A percentile compares a stretch with the other conserved stretches of the same genome.
phyloP scores from a whole-genome alignment of 2,113 vertebrate genomes.

The Taurulus bubalis region DNA sequence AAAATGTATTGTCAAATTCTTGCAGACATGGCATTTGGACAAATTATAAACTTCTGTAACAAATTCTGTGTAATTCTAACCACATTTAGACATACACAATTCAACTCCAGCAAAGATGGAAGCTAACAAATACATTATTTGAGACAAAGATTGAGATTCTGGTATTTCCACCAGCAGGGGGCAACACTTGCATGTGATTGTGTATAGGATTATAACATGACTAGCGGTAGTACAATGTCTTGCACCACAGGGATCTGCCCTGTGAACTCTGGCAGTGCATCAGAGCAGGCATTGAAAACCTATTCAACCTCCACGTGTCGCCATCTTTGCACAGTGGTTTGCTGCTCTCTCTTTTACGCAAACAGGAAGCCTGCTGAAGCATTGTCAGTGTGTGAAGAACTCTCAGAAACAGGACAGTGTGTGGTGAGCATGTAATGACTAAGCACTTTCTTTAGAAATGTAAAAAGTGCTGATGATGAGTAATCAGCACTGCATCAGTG shows the following conservation, averaged over 20 bases:
- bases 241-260: neutral
- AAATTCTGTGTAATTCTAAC: neutral
- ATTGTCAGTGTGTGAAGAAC: conserved; percentile 20
- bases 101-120: neutral
- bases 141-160: neutral
- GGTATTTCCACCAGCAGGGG: conserved; percentile 10
- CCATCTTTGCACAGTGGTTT: conserved; percentile 28
- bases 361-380: conserved; percentile 55
- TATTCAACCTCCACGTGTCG: neutral
- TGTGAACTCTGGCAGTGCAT: neutral
- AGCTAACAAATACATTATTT: neutral
- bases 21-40: neutral
- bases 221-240: neutral
- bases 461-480: neutral
- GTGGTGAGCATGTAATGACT: conserved; percentile 7
- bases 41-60: neutral
- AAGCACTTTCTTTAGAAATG: neutral
- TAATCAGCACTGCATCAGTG: neutral
- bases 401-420: conserved; percentile 4
- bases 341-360: conserved; percentile 25
- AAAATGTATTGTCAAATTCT: neutral
- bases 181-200: neutral
- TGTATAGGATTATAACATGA: neutral
- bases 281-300: neutral
- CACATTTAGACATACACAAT: neutral